Conservation (phyloP, 2,797 vertebrate genomes). For the Mormyrus proboscirostris region DNA sequence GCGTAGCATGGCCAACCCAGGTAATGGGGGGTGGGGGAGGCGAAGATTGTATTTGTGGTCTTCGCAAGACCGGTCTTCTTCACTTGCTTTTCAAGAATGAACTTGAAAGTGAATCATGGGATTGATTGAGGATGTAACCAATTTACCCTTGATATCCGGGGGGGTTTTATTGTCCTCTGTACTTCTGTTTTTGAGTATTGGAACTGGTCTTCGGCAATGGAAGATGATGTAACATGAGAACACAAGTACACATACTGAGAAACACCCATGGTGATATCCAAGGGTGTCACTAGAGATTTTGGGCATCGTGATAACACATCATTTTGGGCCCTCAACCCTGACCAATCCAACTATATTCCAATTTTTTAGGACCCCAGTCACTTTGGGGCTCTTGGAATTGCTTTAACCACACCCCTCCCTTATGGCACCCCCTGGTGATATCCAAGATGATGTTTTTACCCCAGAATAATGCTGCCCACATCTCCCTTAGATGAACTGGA, state of each 20-base stretch:
- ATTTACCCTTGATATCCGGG: neutral
- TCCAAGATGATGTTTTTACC: neutral
- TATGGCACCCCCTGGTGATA: neutral
- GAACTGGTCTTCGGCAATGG: neutral
- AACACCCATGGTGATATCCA: neutral
- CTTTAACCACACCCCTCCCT: neutral
- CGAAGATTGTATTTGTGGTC: neutral
- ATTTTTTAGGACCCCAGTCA: neutral
- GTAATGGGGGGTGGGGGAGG: slow-evolving; percentile 44
- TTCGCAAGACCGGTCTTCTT: neutral
- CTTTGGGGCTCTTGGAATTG: neutral
- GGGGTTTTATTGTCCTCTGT: neutral
- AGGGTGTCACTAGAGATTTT: neutral
- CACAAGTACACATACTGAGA: neutral
- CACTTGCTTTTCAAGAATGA: neutral
- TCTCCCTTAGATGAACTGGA: slow-evolving; percentile 81
- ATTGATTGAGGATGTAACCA: neutral
- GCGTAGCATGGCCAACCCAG: slow-evolving; percentile 97
- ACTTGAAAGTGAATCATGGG: neutral
- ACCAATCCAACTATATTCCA: neutral
- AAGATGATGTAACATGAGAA: neutral
- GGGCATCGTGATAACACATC: neutral
- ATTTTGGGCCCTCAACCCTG: neutral
- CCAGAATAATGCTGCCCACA: slow-evolving; percentile 1
- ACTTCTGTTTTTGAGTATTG: neutral